Evolutionary conservation across 2,113 vertebrate genomes (phyloP).

Genomic region (Pedionomus torquatus): DNA sequence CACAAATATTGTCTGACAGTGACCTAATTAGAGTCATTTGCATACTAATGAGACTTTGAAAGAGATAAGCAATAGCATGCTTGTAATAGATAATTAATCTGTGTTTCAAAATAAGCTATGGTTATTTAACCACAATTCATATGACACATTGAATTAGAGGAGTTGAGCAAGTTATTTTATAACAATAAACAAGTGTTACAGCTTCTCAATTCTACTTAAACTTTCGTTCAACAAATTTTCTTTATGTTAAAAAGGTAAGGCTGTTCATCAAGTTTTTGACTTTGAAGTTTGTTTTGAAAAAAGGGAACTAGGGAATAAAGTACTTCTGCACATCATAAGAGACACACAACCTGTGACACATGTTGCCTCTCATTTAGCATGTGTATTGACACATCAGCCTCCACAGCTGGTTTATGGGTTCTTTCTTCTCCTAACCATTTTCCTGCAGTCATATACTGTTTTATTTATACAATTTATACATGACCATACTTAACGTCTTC

Average conservation of each 20-base stretch:
- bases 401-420: not conserved
- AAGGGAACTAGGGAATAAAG: not conserved
- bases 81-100: constrained; percentile 84
- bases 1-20: constrained; percentile 78
- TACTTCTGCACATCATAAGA: constrained; percentile 12
- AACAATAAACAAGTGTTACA: constrained; percentile 60
- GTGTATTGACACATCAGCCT: not conserved
- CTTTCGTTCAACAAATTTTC: not conserved
- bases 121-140: constrained; percentile 75
- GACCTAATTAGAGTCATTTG: constrained; percentile 84
- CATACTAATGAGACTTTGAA: constrained; percentile 82
- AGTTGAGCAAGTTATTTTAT: constrained; percentile 66
- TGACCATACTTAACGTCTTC: not conserved
- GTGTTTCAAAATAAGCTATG: constrained; percentile 78
- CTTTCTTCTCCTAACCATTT: not conserved
- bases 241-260: not conserved
- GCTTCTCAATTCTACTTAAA: constrained; percentile 62
- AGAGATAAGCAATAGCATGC: constrained; percentile 75
- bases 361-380: not conserved
- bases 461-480: not conserved
- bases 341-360: not conserved
- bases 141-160: constrained; percentile 71
- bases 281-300: constrained; percentile 35
- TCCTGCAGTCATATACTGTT: not conserved
- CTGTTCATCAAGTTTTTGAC: constrained; percentile 14